Conservation (phyloP, 2,888 invertebrate genomes). For the Protodeltote pygarga region DNA sequence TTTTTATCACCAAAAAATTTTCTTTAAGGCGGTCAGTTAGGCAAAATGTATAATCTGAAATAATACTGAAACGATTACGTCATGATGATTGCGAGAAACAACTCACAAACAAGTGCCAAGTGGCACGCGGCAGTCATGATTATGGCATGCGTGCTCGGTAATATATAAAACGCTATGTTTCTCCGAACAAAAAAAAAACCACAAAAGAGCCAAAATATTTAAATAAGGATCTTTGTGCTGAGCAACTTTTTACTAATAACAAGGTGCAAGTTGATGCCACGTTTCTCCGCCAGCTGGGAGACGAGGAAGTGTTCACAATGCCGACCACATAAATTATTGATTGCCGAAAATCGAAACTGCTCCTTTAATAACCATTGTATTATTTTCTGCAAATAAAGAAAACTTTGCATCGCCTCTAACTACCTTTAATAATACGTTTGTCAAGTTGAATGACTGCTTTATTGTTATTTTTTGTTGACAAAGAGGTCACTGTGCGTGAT, state of each 20-base stretch:
- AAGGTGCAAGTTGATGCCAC: constrained; percentile 68
- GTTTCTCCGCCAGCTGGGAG: constrained; percentile 79
- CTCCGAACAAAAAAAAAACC: constrained; percentile 59
- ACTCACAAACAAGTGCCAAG: constrained; percentile 28
- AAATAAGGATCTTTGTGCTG: constrained; percentile 66
- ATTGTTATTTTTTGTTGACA: constrained; percentile 66
- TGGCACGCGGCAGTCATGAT: constrained; percentile 63
- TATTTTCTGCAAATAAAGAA: constrained; percentile 47
- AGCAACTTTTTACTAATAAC: constrained; percentile 77
- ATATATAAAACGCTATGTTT: constrained; percentile 40
- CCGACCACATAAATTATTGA: constrained; percentile 64
- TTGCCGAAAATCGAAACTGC: constrained; percentile 72
- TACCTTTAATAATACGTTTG: constrained; percentile 62
- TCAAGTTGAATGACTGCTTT: constrained; percentile 72
- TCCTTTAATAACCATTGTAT: constrained; percentile 52
- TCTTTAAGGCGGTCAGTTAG: too few species aligned
- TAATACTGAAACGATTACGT: constrained; percentile 17
- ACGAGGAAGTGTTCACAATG: constrained; percentile 76
- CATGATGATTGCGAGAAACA: constrained; percentile 14
- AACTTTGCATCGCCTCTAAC: constrained; percentile 50
- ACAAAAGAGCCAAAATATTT: constrained; percentile 69
- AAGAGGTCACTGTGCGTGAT: constrained; percentile 56
- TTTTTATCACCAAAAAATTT: too few species aligned
- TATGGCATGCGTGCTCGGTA: constrained; percentile 56
- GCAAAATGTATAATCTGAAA: constrained; percentile 4